Base-by-base conservation (phyloP, 1,140 invertebrate genomes). In the Lasioglossum baleicum region DNA sequence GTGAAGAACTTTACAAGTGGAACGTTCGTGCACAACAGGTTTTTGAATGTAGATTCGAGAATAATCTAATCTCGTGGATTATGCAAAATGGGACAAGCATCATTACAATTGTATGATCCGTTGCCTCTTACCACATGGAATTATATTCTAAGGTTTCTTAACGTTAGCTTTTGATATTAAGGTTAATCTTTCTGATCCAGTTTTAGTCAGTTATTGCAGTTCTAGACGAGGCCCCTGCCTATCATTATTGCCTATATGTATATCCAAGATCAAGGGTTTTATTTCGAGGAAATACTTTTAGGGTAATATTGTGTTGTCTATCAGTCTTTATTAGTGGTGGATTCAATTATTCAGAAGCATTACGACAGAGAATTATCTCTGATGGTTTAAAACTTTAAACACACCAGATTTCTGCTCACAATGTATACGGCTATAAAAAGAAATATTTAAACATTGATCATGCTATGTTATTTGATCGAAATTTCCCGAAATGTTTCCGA, bases 151-250 rank as follows among this genome's bases (percentile, higher is more conserved):
- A 67, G 87, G 87, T 88, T 87, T 87, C 86, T 61, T 61, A 51
- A 69, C 56, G 74, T 63, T 68, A 86, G 83, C 79, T 75, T 80
- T 84, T 88, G 73, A 88, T 80, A 88, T 88, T 86, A 86, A 88
- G 87, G 87, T 88, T 88, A 88, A 88, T 86, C 84, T 75, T 22
- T 35, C 35, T 75, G 83, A 85, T 87, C 83, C 81, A 81, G 77
- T 83, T 83, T 81, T 81, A 82, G 66, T 63, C 35, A 53, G 58
- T 64, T 26, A 64, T 77, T 64, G 60, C 60, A 42, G 53, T 61
- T 35, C 61, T 20, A 70, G 42, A 56, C 6, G 35, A 22, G 17
- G 15, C 22, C 13, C 40, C 35, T 2, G 20, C 22, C 40, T 48
- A 15, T 65, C 20, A 8, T 26, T 66, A 66, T 48, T 65, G 53